Conservation (phyloP, 2,113 vertebrate genomes). For the Natator depressus region DNA sequence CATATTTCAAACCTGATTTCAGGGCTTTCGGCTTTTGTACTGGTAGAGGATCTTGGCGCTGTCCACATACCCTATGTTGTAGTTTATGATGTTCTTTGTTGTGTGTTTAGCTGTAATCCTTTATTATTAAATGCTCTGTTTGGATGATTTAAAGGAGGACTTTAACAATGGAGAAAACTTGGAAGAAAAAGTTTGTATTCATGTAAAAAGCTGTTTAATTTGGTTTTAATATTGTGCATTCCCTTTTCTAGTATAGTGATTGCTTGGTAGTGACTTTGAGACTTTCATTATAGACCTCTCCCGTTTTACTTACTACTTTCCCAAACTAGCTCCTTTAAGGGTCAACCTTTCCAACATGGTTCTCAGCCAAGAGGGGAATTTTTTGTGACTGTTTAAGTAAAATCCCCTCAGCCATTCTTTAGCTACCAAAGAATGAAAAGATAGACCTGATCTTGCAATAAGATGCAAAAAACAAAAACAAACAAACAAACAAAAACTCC, state of each 20-base stretch:
- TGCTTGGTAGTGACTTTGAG: background rate
- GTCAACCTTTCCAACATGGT: background rate
- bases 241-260: background rate
- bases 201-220: background rate
- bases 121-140: background rate
- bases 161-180: background rate
- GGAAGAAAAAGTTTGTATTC: background rate
- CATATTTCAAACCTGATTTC: background rate
- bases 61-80: rapidly evolving
- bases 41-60: background rate
- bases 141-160: background rate
- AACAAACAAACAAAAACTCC: background rate
- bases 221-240: background rate
- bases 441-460: background rate
- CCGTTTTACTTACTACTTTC: background rate
- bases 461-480: background rate
- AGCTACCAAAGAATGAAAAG: background rate
- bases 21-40: background rate
- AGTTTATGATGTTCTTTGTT: background rate
- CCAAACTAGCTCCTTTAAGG: background rate
- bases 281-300: background rate
- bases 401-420: background rate
- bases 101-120: background rate
- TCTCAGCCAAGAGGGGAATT: background rate
- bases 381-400: background rate